These are phyloP conservation scores for Microhierax caerulescens DNA, from an alignment of 2,797 vertebrate species.

Conservation along the genomic window DNA sequence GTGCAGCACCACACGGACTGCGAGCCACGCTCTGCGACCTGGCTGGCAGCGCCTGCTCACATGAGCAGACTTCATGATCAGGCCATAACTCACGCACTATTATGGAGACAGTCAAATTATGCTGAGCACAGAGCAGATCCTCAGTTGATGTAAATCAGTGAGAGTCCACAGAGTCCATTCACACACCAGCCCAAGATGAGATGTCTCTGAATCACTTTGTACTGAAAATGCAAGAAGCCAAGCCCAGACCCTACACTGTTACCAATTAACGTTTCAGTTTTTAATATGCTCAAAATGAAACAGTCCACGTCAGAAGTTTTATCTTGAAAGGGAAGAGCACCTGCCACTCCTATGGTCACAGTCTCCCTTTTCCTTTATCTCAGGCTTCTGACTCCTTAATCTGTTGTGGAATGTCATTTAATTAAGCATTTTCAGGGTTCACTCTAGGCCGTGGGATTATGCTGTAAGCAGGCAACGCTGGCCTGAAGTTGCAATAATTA, in stretches of 20 bases:
- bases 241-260: neutral
- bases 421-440: slow-evolving; percentile 68
- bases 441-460: slow-evolving; percentile 61
- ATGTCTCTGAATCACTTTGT: neutral
- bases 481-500: slow-evolving; percentile 63
- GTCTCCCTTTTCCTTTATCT: slow-evolving; percentile 48
- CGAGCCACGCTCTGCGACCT: accelerated
- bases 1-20: accelerated
- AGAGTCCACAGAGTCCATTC: neutral
- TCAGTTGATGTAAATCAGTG: neutral
- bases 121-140: neutral
- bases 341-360: slow-evolving; percentile 23
- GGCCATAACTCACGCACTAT: neutral
- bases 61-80: accelerated
- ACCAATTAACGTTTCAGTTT: neutral
- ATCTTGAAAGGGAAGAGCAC: slow-evolving; percentile 19
- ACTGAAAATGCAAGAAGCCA: neutral
- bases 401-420: slow-evolving; percentile 69
- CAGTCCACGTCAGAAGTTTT: neutral
- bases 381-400: slow-evolving; percentile 63
- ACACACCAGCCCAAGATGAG: neutral
- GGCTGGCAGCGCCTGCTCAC: neutral
- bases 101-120: neutral
- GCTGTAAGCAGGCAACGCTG: slow-evolving; percentile 35
- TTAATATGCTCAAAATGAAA: neutral